Evolutionary conservation across 2,113 vertebrate genomes (phyloP).

Genomic region (Panthera tigris): DNA sequence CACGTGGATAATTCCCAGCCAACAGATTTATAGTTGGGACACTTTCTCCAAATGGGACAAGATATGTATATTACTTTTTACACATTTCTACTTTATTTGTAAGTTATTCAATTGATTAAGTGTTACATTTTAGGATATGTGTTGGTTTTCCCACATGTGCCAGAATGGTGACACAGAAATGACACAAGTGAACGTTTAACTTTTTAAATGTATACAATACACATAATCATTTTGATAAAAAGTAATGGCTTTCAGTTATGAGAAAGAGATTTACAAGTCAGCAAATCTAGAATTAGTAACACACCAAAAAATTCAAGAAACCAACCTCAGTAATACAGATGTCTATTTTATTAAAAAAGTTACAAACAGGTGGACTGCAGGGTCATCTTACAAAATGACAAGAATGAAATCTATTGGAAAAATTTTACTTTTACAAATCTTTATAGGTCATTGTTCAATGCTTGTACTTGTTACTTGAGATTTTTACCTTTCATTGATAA

Average conservation of each 20-base stretch:
- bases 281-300: slow-evolving; percentile 24
- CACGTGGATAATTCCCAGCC: background rate
- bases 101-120: slow-evolving; percentile 39
- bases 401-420: slow-evolving; percentile 86
- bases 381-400: slow-evolving; percentile 90
- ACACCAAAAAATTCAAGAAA: slow-evolving; percentile 70
- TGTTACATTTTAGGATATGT: slow-evolving; percentile 31
- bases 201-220: slow-evolving; percentile 44
- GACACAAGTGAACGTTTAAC: background rate
- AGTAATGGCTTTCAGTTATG: slow-evolving; percentile 9
- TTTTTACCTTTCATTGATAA: slow-evolving; percentile 84
- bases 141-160: background rate
- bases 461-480: slow-evolving; percentile 85
- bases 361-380: slow-evolving; percentile 89
- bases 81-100: slow-evolving; percentile 1
- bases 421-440: slow-evolving; percentile 86
- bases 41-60: slow-evolving; percentile 42
- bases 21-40: background rate
- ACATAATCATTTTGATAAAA: slow-evolving; percentile 32
- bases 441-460: slow-evolving; percentile 85
- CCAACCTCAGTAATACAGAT: slow-evolving; percentile 86
- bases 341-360: slow-evolving; percentile 92
- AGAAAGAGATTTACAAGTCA: slow-evolving; percentile 13
- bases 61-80: slow-evolving; percentile 36
- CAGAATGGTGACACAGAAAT: background rate